These are phyloP conservation scores for Pyrgus malvae DNA, from an alignment of 2,888 invertebrate genomes.

Conservation along the genomic window DNA sequence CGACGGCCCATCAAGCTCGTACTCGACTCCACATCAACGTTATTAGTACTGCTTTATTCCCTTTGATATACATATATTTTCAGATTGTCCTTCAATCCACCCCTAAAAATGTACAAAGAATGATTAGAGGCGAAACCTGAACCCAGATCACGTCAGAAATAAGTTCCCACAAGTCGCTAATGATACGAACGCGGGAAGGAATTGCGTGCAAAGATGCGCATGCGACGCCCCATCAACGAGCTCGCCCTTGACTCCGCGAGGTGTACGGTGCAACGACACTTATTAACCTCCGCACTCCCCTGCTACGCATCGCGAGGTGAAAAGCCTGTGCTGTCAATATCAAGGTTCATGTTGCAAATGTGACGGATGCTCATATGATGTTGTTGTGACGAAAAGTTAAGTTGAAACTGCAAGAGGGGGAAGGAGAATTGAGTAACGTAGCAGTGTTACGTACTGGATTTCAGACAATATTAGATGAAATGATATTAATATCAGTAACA, in stretches of 20 bases:
- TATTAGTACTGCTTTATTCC: no score
- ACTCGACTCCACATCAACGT: no score
- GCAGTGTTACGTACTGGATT: no score
- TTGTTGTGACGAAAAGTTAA: no score
- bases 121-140: background rate
- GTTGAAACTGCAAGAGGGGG: no score
- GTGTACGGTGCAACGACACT: conserved; percentile 61
- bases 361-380: background rate
- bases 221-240: conserved; percentile 46
- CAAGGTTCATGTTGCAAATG: background rate
- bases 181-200: conserved; percentile 29
- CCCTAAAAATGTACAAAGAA: no score
- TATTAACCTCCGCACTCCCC: conserved; percentile 29
- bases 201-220: conserved; percentile 56
- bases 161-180: conserved; percentile 8
- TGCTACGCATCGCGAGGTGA: conserved; percentile 1
- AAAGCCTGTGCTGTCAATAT: background rate
- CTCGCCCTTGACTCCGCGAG: conserved; percentile 66
- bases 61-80: background rate
- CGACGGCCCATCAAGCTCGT: no score
- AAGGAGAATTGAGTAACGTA: no score
- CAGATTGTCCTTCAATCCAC: no score
- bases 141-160: background rate
- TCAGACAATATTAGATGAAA: no score
- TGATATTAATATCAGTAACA: no score